Evolutionary conservation across 2,797 vertebrate genomes (phyloP), one percentile per base, ranked within the genome.

Genomic region (Mormyrops attenuatus): DNA sequence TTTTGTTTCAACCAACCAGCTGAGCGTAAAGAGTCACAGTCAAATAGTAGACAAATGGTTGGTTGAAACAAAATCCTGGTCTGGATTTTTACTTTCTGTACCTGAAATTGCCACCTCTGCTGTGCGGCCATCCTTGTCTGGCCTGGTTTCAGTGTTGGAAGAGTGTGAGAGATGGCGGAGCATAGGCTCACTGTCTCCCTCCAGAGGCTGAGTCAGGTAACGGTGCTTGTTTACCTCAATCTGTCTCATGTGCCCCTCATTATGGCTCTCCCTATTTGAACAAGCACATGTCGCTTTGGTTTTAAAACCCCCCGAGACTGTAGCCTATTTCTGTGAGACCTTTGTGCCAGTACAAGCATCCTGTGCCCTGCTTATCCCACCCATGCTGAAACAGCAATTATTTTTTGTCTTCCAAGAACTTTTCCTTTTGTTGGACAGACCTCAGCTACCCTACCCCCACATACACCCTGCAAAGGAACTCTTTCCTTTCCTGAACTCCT

Each of bases 321-420:
- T 44, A 44, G 77, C 38, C 77, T 82, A 82, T 82, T 82, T 82
- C 77, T 44, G 77, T 82, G 38, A 82, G 77, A 82, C 77, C 77
- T 82, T 41, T 82, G 77, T 82, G 77, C 77, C 77, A 82, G 77
- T 82, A 47, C 2, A 82, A 82, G 77, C 38, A 47, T 82, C 41
- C 77, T 82, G 77, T 82, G 77, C 38, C 30, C 34, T 77, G 69
- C 69, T 41, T 41, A 30, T 77, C 5, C 69, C 69, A 77, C 34
- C 41, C 77, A 44, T 82, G 77, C 77, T 82, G 38, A 82, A 82
- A 47, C 77, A 82, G 77, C 77, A 47, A 82, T 82, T 47, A 73
- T 73, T 82, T 82, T 41, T 47, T 47, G 38, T 47, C 38, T 80
- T 80, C 73, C 20, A 80, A 80, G 73, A 80, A 80, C 73, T 44